These are phyloP conservation scores for Xiphorhynchus erythropygius DNA, from an alignment of 2,797 vertebrate genomes.

Conservation along the genomic window DNA sequence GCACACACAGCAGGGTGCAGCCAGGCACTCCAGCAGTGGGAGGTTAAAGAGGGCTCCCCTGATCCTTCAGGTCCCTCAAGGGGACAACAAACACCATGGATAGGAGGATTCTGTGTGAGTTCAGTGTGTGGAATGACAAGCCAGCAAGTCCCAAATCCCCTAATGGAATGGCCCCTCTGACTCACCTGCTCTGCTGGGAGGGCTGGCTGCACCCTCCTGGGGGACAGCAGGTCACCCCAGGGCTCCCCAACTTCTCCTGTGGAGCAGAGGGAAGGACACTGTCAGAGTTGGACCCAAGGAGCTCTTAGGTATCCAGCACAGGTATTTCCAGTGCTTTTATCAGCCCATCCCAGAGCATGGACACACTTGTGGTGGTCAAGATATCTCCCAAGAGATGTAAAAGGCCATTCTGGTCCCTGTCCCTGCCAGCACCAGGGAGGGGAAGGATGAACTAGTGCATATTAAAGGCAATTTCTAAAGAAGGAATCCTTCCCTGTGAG, in stretches of 20 bases:
- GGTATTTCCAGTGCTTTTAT: neutral
- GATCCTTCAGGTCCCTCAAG: too few relatives aligned
- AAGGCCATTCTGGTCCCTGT: neutral
- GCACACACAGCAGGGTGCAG: neutral
- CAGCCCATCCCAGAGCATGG: neutral
- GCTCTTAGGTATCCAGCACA: neutral
- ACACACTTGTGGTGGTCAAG: neutral
- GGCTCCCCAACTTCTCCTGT: slow-evolving; percentile 22
- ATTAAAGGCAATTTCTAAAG: neutral
- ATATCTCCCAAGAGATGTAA: neutral
- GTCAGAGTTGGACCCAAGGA: neutral
- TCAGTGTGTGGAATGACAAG: neutral
- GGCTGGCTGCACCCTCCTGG: neutral
- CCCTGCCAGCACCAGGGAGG: neutral
- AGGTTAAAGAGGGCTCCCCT: neutral
- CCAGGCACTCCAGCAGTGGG: neutral
- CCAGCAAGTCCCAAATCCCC: neutral
- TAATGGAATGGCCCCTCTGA: neutral
- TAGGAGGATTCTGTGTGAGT: accelerated
- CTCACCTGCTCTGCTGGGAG: slow-evolving; percentile 60
- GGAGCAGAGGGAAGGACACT: neutral
- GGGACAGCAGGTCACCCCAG: neutral
- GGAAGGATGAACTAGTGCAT: neutral
- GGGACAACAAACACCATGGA: neutral
- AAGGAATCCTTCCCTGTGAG: neutral